Base-by-base conservation (phyloP, 2,797 vertebrate species). In the Enteromius anoplus region DNA sequence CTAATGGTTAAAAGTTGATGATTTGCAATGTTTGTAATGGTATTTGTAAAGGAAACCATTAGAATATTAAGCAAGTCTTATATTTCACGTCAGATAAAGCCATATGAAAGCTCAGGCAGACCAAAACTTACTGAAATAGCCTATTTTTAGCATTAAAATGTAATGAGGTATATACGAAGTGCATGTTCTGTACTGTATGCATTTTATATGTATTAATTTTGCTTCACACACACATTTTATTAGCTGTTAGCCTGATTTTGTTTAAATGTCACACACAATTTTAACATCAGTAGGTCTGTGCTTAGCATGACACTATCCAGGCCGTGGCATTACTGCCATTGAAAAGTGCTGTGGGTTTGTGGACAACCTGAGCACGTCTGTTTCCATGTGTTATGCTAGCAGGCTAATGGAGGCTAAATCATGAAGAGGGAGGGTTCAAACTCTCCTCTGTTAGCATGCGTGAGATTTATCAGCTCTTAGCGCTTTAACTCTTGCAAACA, bases 401-500 rank as follows among this genome's bases (percentile, higher is more conserved):
- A 55, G 69, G 82, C 60, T 83, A 81, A 81, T 83, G 82, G 69
- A 81, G 70, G 53, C 29, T 86, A 86, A 86, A 87, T 83, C 76
- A 83, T 47, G 37, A 14, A 65, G 29, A 80, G 37, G 66, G 70
- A 79, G 82, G 53, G 60, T 66, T 29, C 65, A 60, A 65, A 62
- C 78, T 65, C 55, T 29, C 72, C 49, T 60, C 68, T 82, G 76
- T 80, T 82, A 75, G n/a, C 71, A 75, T 40, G 42, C 0, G 0
- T 51, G 32, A 76, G 81, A 82, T 86, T 86, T 72, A 84, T 86
- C 65, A 76, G 78, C 82, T 80, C 40, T 86, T 84, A 82, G 78
- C 37, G 75, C 70, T 79, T 72, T 84, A 81, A 72, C 81, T 85
- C 80, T 78, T 40, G 37, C 80, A 85, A 84, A 84, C 75, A 84